These are phyloP conservation scores for Electrona antarctica DNA, from an alignment of 2,113 vertebrate genomes.

Conservation along the genomic window DNA sequence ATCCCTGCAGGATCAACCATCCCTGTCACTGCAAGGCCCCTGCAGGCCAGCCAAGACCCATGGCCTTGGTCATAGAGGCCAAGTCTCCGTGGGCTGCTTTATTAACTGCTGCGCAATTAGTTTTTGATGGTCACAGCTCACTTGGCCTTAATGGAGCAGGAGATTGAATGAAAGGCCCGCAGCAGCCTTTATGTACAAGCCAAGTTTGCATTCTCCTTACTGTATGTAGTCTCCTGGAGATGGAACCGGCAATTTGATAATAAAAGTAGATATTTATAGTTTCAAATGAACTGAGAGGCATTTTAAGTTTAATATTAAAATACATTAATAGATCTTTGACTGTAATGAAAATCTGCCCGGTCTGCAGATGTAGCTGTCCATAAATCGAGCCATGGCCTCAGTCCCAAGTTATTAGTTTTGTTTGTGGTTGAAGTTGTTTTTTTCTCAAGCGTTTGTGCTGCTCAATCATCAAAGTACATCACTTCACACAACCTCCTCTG, in stretches of 20 bases:
- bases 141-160: constrained; percentile 58
- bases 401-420: constrained; percentile 53
- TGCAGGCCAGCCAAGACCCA: constrained; percentile 44
- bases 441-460: constrained; percentile 59
- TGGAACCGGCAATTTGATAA: neutral
- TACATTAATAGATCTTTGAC: neutral
- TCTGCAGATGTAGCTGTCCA: constrained; percentile 57
- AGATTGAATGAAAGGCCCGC: constrained; percentile 39
- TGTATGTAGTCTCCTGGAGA: constrained; percentile 4
- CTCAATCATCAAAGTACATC: neutral
- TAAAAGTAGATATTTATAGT: constrained; percentile 28
- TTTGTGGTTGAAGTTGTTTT: constrained; percentile 35
- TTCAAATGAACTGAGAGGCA: neutral
- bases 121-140: constrained; percentile 63
- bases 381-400: constrained; percentile 46
- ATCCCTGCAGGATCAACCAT: constrained; percentile 44
- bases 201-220: constrained; percentile 39
- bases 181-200: constrained; percentile 54
- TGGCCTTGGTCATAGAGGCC: constrained; percentile 37
- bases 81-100: constrained; percentile 51
- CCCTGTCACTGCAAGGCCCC: constrained; percentile 37
- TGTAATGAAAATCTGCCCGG: constrained; percentile 23
- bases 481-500: constrained; percentile 40
- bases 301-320: neutral
- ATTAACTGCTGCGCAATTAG: constrained; percentile 71